These are phyloP conservation scores for Halichoerus grypus DNA, from an alignment of 2,113 vertebrate genomes.

Conservation along the genomic window DNA sequence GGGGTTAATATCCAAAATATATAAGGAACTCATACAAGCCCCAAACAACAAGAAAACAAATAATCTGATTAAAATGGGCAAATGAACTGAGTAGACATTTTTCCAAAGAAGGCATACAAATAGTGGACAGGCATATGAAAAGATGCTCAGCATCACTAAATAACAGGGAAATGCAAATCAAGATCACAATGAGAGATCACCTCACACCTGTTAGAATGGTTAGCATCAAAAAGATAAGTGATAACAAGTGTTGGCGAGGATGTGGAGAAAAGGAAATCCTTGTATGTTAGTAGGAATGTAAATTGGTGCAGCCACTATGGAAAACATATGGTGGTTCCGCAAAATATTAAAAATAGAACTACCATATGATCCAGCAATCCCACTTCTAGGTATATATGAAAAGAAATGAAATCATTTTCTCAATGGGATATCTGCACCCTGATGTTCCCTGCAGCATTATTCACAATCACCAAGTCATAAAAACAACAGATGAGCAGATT, in stretches of 20 bases:
- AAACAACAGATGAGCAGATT: background rate
- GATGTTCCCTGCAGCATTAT: background rate
- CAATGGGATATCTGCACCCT: background rate
- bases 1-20: background rate
- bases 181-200: background rate
- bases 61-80: background rate
- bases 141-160: background rate
- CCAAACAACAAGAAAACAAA: background rate
- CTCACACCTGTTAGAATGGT: background rate
- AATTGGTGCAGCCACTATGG: background rate
- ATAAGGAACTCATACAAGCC: background rate
- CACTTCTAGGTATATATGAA: background rate
- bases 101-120: background rate
- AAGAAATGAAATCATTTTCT: background rate
- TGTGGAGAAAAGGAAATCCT: background rate
- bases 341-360: background rate
- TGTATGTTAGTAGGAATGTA: background rate
- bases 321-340: background rate
- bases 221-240: background rate
- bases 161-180: background rate
- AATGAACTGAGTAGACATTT: background rate
- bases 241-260: background rate
- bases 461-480: background rate
- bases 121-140: background rate
- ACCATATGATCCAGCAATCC: background rate